Base-by-base conservation (phyloP, 2,797 vertebrate species). In the Myotis findleyi region DNA sequence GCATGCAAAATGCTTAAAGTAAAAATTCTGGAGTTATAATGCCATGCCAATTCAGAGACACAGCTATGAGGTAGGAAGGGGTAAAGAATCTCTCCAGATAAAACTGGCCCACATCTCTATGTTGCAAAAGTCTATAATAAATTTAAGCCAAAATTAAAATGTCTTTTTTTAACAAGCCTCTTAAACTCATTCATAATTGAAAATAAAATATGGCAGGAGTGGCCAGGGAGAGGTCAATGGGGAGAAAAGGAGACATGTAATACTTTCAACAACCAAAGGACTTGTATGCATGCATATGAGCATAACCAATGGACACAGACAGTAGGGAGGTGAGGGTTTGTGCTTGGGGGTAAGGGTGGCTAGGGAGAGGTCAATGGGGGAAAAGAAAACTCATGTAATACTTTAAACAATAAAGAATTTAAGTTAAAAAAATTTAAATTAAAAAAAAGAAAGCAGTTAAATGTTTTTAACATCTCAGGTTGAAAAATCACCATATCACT, bases 11-110 rank as follows among this genome's bases (percentile, higher is more conserved):
- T 76, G 30, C 18, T 89, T 92, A 76, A 84, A 77, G 18, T 79
- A 90, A 91, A 87, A 95, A 83, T 44, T 87, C 7, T 77, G 7
- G 33, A 87, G 20, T 96, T 77, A 95, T 12, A 66, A 87, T 71
- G 76, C 51, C 33, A 94, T 79, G 75, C 20, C 53, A 92, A 94
- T 5, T 90, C 23, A 75, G 30, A 91, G 47, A 47, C 75, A 93
- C n/a, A 84, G 44, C 20, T 94, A 81, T 51, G 13, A 92, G 13
- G 72, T 12, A 91, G 3, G 51, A 18, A 69, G 44, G 55, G 4
- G 23, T 69, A 89, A 69, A 89, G 49, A 91, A 93, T 90, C 33
- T 89, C 36, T 95, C 77, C 57, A 95, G 36, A 95, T 77, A 89
- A 77, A 94, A 94, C 3, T 89, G 72, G 27, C 33, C 27, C 5